Evolutionary conservation across 2,797 vertebrate species (phyloP).

Genomic region (Decapterus maruadsi): DNA sequence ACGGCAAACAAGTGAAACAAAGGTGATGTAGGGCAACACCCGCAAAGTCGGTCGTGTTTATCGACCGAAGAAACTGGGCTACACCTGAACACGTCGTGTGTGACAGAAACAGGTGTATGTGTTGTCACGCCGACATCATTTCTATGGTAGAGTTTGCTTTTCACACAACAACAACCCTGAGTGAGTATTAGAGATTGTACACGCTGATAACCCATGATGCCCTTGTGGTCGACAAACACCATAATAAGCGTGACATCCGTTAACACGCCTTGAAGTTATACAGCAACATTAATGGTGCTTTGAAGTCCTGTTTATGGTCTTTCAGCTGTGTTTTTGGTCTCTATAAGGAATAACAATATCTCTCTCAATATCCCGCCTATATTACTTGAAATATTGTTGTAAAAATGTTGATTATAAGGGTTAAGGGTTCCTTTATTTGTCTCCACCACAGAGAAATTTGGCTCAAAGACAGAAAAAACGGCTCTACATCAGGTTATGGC

Average conservation of each 20-base stretch:
- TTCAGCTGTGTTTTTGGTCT: not conserved
- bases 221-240: not conserved
- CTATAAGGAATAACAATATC: not conserved
- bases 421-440: too few relatives aligned
- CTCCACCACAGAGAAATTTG: too few relatives aligned
- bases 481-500: too few relatives aligned
- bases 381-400: not conserved
- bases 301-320: not conserved
- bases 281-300: not conserved
- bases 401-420: not conserved
- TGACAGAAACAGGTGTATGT: not conserved
- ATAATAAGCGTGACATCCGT: constrained; percentile 13
- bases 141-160: not conserved
- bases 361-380: too few relatives aligned
- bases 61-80: not conserved
- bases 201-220: not conserved
- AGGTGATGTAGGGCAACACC: constrained; percentile 17
- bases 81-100: not conserved
- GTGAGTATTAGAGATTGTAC: not conserved
- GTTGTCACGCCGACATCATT: not conserved
- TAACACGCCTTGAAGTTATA: too few relatives aligned
- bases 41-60: constrained; percentile 10
- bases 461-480: too few relatives aligned
- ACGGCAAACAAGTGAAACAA: constrained; percentile 35
- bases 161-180: not conserved